Evolutionary conservation across 2,888 invertebrate genomes (phyloP), one percentile per base, ranked within the genome.

Genomic region (Aphodius granarius): DNA sequence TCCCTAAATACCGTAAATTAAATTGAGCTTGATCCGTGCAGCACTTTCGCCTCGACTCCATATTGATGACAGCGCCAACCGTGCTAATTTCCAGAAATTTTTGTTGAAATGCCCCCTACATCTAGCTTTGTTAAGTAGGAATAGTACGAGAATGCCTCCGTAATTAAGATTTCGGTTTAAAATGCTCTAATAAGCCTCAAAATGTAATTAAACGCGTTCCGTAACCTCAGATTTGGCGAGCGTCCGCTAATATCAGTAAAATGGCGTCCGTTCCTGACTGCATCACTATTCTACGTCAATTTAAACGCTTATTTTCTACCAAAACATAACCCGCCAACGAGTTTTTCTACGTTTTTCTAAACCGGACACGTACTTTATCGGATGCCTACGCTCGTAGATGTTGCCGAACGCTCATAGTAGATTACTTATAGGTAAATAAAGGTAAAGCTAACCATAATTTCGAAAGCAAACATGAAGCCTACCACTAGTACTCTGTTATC

Each of bases 1-100:
- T 13, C 21, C 74, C 65, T 43, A 64, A 74, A 68, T 20, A n/a
- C 20, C 9, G 19, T 68, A 20, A 68, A 78, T 77, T 75, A 73
- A n/a, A 74, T 73, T 64, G 73, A 70, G 72, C 76, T 73, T 73
- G 66, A 64, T 43, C 73, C 72, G 71, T 19, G 80, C 83, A 79
- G 80, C 83, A 83, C 84, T 82, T 83, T 81, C 76, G 78, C 80
- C 79, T 75, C 75, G 84, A 84, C 87, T 87, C 89, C 89, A 89
- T 89, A 88, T 90, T 91, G 91, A 90, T 90, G 90, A 89, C 91
- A 91, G 91, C 91, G 91, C 91, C 91, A 89, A 89, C 90, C 87
- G 91, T 91, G 91, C 90, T 91, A 90, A 91, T 90, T 91, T 89
- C 88, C 86, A 87, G 90, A 90, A 91, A 90, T 91, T 91, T 91